Conservation (phyloP, 2,113 vertebrate genomes). For the Corynorhinus townsendii region DNA sequence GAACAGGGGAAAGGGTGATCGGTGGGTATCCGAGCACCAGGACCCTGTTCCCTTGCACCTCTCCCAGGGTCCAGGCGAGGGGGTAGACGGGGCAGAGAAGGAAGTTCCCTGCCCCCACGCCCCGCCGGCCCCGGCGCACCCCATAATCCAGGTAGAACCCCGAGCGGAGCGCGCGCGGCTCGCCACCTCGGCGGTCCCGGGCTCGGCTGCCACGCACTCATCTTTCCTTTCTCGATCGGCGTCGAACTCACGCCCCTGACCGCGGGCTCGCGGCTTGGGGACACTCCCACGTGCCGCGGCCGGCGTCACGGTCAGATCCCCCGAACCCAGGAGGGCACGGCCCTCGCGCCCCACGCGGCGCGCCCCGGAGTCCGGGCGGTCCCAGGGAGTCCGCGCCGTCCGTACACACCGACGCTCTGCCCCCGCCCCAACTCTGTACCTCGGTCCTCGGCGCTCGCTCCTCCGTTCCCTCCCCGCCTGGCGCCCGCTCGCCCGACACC, state of each 20-base stretch:
- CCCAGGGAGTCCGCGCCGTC: background rate
- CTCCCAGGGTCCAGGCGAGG: background rate
- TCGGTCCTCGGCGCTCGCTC: rapidly evolving
- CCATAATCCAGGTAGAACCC: background rate
- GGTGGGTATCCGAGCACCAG: rapidly evolving
- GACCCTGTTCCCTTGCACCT: background rate
- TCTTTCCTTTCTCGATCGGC: rapidly evolving
- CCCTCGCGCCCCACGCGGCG: background rate
- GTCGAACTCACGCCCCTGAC: too few species aligned
- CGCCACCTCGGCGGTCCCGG: background rate
- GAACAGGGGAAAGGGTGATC: rapidly evolving
- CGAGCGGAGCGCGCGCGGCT: background rate
- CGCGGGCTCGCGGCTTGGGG: background rate
- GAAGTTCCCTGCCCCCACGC: too few species aligned
- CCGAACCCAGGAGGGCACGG: background rate
- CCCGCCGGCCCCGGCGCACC: background rate
- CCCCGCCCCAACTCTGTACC: background rate
- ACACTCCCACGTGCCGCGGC: constrained; percentile 11
- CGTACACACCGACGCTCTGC: background rate
- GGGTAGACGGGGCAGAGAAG: background rate
- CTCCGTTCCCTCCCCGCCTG: background rate
- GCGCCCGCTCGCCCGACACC: rapidly evolving
- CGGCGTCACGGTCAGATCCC: background rate
- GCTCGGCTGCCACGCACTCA: background rate
- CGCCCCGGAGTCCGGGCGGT: background rate